These are phyloP conservation scores for Bombycilla garrulus DNA, from an alignment of 2,113 vertebrate genomes.

Conservation along the genomic window DNA sequence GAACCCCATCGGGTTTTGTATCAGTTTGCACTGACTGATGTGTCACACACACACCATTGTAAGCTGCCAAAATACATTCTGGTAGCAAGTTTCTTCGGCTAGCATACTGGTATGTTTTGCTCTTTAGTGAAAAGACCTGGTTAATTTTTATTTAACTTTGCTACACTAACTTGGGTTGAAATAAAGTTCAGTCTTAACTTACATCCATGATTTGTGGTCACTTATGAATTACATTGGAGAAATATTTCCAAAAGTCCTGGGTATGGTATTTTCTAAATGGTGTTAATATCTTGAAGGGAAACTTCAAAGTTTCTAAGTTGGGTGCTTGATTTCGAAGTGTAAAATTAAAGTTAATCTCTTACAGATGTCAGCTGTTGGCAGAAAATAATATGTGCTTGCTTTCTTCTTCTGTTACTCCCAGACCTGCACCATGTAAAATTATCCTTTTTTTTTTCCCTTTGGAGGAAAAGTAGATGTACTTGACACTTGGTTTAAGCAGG, in stretches of 20 bases:
- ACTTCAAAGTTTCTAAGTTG: background rate
- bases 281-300: background rate
- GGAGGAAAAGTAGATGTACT: background rate
- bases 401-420: background rate
- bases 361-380: background rate
- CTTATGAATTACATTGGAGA: background rate
- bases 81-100: background rate
- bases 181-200: constrained; percentile 18
- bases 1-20: constrained; percentile 1
- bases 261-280: background rate
- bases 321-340: background rate
- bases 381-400: background rate
- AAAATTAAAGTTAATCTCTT: background rate
- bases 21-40: constrained; percentile 13
- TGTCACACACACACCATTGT: background rate
- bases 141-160: constrained; percentile 48
- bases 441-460: accelerated
- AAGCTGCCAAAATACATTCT: background rate
- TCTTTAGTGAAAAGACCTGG: background rate
- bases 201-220: background rate
- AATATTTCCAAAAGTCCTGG: background rate
- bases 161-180: background rate
- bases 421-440: background rate
- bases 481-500: background rate
- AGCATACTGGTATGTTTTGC: background rate